phyloP scores from a whole-genome alignment of 2,113 vertebrate species.

The Gobius niger region DNA sequence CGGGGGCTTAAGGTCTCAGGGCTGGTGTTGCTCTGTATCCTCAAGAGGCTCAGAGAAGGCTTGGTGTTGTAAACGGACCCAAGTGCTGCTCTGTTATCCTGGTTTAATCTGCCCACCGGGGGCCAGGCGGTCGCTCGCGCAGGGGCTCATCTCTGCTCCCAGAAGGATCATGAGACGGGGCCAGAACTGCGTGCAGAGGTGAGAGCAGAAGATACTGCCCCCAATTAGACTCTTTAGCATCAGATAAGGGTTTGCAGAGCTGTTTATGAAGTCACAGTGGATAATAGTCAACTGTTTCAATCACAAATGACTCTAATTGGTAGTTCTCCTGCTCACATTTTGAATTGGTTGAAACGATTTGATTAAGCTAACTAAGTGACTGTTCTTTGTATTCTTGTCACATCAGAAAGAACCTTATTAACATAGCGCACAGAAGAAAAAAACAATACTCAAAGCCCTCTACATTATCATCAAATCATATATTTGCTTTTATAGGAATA shows the following conservation, averaged over 20 bases:
- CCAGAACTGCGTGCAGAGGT: constrained; percentile 40
- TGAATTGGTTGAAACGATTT: neutral
- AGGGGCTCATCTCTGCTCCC: constrained; percentile 30
- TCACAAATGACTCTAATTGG: neutral
- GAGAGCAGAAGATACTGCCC: constrained; percentile 25
- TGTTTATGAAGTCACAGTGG: constrained; percentile 22
- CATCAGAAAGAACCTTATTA: too few species aligned
- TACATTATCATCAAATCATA: too few species aligned
- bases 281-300: constrained; percentile 35
- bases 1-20: constrained; percentile 27
- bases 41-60: constrained; percentile 50
- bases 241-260: constrained; percentile 16
- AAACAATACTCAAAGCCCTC: too few species aligned
- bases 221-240: constrained; percentile 50
- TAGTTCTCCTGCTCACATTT: neutral
- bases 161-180: constrained; percentile 30
- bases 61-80: constrained; percentile 66
- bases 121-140: constrained; percentile 32
- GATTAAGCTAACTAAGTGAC: too few species aligned
- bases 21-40: constrained; percentile 60
- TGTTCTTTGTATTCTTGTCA: too few species aligned
- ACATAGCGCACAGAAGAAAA: too few species aligned
- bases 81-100: constrained; percentile 58
- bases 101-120: constrained; percentile 67
- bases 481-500: too few species aligned